Base-by-base conservation (phyloP, 2,797 vertebrate species). In the Neosalanx taihuensis region DNA sequence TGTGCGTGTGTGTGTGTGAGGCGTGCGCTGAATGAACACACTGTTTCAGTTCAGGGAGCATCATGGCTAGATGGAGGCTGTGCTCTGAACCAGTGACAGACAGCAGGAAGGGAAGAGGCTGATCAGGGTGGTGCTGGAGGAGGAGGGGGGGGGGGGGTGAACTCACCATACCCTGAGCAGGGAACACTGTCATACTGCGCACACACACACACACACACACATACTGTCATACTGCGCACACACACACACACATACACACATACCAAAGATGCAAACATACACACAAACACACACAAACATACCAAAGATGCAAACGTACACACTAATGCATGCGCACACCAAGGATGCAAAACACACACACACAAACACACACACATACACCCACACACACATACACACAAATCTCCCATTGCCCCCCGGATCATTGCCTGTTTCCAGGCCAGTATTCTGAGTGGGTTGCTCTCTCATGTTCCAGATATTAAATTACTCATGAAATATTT, bases 401-500 rank as follows among this genome's bases (percentile, higher is more conserved):
- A n/a, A n/a, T n/a, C 64, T 74, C 46, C 46, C 61, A 53, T 66
- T 37, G 59, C 53, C 74, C 77, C 77, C 83, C 70, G 81, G 86
- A 91, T 90, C 81, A 66, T 82, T 83, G 84, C 87, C 80, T 85
- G 72, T 83, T 86, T 86, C 86, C 73, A 68, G 83, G 83, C 80
- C 78, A 76, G 83, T 84, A 75, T 89, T 81, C 81, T 85, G 87
- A 87, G 80, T 73, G 80, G 68, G 91, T 84, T 87, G 75, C 81
- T 79, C 87, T 87, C 90, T 93, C 90, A 82, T 92, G 94, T 93
- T 95, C 95, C 91, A 96, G 92, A 96, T 97, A 97, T 95, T 96
- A 96, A 98, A 97, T 98, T 96, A 97, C 96, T 96, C 95, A 95
- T 95, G 91, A 96, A 96, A 95, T 93, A 95, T 95, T 94, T 91